Evolutionary conservation across 2,888 invertebrate genomes (phyloP), one percentile per base, ranked within the genome.

Genomic region (Cheilosia variabilis): DNA sequence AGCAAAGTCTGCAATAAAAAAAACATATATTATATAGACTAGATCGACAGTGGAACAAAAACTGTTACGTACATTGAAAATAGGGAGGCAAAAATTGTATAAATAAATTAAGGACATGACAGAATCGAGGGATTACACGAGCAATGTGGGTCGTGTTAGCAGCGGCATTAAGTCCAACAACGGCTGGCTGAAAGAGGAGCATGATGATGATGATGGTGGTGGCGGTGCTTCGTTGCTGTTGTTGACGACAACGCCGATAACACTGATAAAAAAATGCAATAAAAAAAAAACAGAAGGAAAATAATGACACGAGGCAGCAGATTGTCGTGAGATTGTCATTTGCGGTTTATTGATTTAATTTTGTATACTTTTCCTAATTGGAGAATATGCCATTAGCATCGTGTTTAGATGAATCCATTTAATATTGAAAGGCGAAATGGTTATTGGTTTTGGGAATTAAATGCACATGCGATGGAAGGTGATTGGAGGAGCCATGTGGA

Each of bases 1-100:
- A 97, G 80, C 91, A 91, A 87, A 91, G 89, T 88, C 91, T 91
- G 90, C 3, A 89, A 90, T 50, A 45, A 82, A 55, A 55, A 73
- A 57, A 15, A 47, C 62, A 53, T 34, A 60, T 34, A 47, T 43
- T 4, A 34, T 7, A 57, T 17, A 34, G 37, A 52, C 10, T 17
- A 17, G 37, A 10, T 15, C 22, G 37, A 34, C 22, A 55, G 41
- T 60, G 31, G 45, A 10, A 53, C 34, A 62, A 52, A 24, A 52
- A 24, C 6, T 43, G 4, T 19, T 34, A 24, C 7, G 34, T 9
- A n/a, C 9, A 3, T 13, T 19, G 13, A 17, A 15, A n/a, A 19
- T 27, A 22, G 24, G 37, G 17, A 13, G 17, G 15, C 19, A 10
- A 43, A 31, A 60, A 34, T 34, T 52, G 50, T 57, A 47, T 52